Base-by-base conservation (phyloP, 2,888 invertebrate genomes). In the Epinotia demarniana region DNA sequence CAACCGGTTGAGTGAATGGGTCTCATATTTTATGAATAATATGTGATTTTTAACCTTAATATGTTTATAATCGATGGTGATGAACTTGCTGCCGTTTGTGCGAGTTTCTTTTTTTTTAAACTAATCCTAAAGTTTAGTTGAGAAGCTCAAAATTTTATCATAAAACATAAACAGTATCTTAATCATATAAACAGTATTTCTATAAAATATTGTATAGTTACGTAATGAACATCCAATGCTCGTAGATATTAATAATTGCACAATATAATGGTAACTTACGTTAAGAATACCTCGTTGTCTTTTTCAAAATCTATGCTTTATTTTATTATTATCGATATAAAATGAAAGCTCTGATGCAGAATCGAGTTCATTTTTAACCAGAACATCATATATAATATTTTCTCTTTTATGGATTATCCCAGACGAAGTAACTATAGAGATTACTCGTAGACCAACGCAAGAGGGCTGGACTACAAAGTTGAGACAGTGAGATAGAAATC, bases 401-500 rank as follows among this genome's bases (percentile, higher is more conserved):
- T 39, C 39, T 60, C 19, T 5, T 23, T 43, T 19, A 53, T 55
- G 49, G 19, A 63, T 64, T 43, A 33, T 60, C 68, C 53, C 68
- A 73, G 53, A 62, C 66, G 49, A 66, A 46, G 62, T 62, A 66
- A 46, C 57, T 62, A 61, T 67, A 61, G 43, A 46, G 68, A 69
- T 73, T 68, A 62, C 46, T 63, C 68, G 69, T 64, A 62, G 68
- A 69, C 68, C 19, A 70, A 53, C 73, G 77, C 77, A 75, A 77
- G 78, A 78, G 78, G 75, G 64, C 76, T 55, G 75, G 68, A 72
- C 74, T 73, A 68, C 76, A 73, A 79, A 79, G 82, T 83, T 82
- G 83, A 80, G 82, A 81, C 78, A 77, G 77, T 46, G 80, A 86
- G 90, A 91, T 89, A 89, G 84, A 86, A 88, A 91, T 91, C 90